Percentiles rank a stretch among this genome's conserved stretches.
phyloP scores from a whole-genome alignment of 2,888 invertebrate species.

The Hemaris fuciformis region DNA sequence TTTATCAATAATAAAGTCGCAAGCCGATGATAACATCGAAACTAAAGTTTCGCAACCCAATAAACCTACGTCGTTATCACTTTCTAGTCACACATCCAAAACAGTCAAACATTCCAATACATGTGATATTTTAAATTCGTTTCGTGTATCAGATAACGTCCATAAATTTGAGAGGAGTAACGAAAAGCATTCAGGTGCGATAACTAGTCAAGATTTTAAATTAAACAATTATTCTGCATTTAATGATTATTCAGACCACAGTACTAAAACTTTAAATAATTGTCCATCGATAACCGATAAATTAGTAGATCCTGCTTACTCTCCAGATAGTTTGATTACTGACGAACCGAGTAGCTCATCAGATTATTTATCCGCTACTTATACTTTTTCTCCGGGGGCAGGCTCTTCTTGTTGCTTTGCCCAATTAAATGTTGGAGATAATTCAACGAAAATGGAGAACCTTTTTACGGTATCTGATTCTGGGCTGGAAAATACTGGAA shows the following conservation, averaged over 20 bases:
- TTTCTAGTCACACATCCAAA: constrained; percentile 70
- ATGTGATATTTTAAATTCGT: constrained; percentile 60
- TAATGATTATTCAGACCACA: constrained; percentile 28
- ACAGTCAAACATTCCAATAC: constrained; percentile 65
- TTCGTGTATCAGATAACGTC: constrained; percentile 38
- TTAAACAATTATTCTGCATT: constrained; percentile 24
- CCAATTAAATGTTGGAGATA: constrained; percentile 56
- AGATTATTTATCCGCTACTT: constrained; percentile 68
- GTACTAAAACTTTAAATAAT: constrained; percentile 23
- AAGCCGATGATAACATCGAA: constrained; percentile 46
- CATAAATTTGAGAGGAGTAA: constrained; percentile 26
- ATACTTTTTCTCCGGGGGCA: constrained; percentile 56
- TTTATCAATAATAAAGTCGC: constrained; percentile 67
- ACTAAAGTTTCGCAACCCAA: constrained; percentile 40
- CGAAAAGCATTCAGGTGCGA: constrained; percentile 18
- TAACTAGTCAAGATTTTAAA: constrained; percentile 37
- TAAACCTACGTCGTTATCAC: constrained; percentile 64
- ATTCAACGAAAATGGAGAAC: constrained; percentile 63
- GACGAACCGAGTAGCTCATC: constrained; percentile 71
- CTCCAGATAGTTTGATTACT: constrained; percentile 66
- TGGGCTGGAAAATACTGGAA: constrained; percentile 69
- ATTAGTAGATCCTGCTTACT: constrained; percentile 48
- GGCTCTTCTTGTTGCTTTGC: constrained; percentile 40
- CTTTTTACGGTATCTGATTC: constrained; percentile 70
- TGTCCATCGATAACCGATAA: constrained; percentile 38